Base-by-base conservation (phyloP, 2,888 invertebrate genomes). In the Phortica okadai region DNA sequence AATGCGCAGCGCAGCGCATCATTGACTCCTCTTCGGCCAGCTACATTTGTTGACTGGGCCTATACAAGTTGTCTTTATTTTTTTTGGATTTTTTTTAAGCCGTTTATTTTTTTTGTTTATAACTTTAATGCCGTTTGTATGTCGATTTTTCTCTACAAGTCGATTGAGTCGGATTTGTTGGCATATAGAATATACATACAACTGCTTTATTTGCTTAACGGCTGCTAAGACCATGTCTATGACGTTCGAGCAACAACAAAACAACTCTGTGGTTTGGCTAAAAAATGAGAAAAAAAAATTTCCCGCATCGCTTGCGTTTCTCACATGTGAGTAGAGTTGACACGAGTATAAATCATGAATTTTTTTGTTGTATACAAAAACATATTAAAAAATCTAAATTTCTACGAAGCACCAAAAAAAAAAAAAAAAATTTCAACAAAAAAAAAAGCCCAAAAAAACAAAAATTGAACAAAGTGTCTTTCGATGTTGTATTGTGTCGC, bases 281-380 rank as follows among this genome's bases (percentile, higher is more conserved):
- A 33, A 33, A 33, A 33, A 33, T 21, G 21, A 33, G 4, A 5
- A 33, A 33, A 33, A 33, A 33, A 33, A 85, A 87, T 87, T 85
- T 85, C 85, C 87, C 85, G 85, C 85, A 85, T 85, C 85, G 85
- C 82, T 85, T 85, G 87, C 25, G 58, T 58, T 73, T 56, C 56
- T 58, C 73, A 59, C 42, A 66, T 66, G 42, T 42, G 42, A 62
- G n/a, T 56, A 84, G 85, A 87, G n/a, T 56, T 83, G 85, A 87
- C 85, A 85, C 85, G 82, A 87, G 87, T 87, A 85, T 87, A 87
- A 85, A 85, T 85, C 87, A 85, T 41, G 66, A 66, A 41, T 66
- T 33, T 41, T 33, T 33, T 33, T 33, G 2, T 33, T 66, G 42
- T n/a, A 41, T 66, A 41, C 42, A 5, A 62, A 25, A 62, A 62